Conservation (phyloP, 2,113 vertebrate genomes). For the Rhabdornis inornatus region DNA sequence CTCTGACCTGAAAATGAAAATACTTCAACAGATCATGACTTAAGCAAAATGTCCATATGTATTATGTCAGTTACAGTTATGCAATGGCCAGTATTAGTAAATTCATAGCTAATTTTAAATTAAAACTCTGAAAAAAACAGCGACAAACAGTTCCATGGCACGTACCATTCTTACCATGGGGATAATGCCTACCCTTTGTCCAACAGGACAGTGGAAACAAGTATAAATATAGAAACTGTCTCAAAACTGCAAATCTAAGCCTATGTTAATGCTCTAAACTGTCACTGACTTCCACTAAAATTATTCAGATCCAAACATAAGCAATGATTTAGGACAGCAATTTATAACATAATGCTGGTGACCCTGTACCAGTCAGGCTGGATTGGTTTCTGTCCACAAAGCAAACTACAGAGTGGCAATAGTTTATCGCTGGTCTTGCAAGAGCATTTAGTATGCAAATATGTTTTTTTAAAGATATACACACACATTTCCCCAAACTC, state of each 20-base stretch:
- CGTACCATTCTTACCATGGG: conserved; percentile 27
- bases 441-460: background rate
- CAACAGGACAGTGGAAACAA: conserved; percentile 50
- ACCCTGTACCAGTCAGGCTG: conserved; percentile 56
- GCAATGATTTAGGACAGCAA: conserved; percentile 50
- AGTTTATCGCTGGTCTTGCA: conserved; percentile 41
- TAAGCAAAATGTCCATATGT: conserved; percentile 33
- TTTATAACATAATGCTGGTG: conserved; percentile 63
- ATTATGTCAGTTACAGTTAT: conserved; percentile 62
- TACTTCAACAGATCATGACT: conserved; percentile 10
- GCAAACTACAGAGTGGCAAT: conserved; percentile 10
- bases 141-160: conserved; percentile 51
- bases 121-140: conserved; percentile 59
- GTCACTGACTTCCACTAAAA: conserved; percentile 53
- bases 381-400: conserved; percentile 19
- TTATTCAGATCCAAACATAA: conserved; percentile 59
- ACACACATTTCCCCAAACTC: background rate
- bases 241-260: conserved; percentile 64
- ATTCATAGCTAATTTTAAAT: conserved; percentile 57
- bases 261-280: conserved; percentile 66
- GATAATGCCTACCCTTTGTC: conserved; percentile 32
- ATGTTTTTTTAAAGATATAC: background rate
- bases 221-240: conserved; percentile 66
- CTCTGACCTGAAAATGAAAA: conserved; percentile 45
- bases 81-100: conserved; percentile 62